Evolutionary conservation across 1,140 invertebrate species (phyloP), one percentile per base, ranked within the genome.

Genomic region (Ceratoteleas bidentatus): DNA sequence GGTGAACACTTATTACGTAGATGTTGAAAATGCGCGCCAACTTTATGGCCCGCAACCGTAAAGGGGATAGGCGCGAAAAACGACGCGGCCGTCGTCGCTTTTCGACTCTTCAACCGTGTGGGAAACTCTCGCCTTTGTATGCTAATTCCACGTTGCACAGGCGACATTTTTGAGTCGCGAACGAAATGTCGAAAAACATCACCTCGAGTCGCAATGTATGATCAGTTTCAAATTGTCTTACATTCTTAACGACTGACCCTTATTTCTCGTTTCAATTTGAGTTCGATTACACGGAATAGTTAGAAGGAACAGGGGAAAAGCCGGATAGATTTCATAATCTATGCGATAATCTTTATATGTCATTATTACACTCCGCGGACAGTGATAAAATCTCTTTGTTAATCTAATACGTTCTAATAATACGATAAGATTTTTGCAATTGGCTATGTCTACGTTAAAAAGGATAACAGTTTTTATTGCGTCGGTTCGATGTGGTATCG

Each of bases 51-150:
- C 69, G 49, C 50, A 57, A 47, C 69, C 14, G 33, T 40, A 54
- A 58, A 49, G 52, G 72, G 61, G 61, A 58, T 65, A 58, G 61
- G 45, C 61, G 62, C 64, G 64, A 76, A 76, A 66, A 76, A 75
- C 43, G 16, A 7, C 49, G 36, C 53, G 49, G 62, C 38, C 16
- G 58, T 50, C 36, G 56, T 50, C 36, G 56, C 45, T 74, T 74
- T 64, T 66, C 62, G 54, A 64, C 69, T 64, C 24, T 38, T 75
- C 40, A 33, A 38, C n/a, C 36, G 47, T 75, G 54, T 75, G 72
- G 72, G 72, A 75, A 75, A 75, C 50, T 60, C 52, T 65, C 54
- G 61, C 61, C 32, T 74, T 74, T 74, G 60, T 74, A 74, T 74
- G 70, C 33, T 74, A 74, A 74, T 74, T 65, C 10, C 36, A 1